Percentiles rank a stretch among this genome's conserved stretches.
Evolutionary conservation across 2,113 vertebrate genomes (phyloP).

Genomic region (Cyrtonyx montezumae): DNA sequence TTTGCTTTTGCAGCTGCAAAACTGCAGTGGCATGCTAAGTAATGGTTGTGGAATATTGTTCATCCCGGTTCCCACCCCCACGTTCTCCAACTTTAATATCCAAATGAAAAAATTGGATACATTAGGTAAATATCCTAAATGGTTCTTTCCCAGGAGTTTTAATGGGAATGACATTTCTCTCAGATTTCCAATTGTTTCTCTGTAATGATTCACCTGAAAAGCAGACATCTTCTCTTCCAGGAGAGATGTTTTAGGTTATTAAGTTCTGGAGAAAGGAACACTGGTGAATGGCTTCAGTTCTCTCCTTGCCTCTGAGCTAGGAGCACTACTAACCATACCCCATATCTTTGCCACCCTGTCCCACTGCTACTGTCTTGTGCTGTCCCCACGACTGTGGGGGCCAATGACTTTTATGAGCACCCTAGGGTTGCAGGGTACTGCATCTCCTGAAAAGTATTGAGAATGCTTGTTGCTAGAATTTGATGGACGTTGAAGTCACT

Average conservation of each 20-base stretch:
- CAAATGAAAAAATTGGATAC: not conserved
- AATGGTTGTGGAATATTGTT: fast-evolving
- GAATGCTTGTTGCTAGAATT: not conserved
- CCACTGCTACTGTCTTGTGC: not conserved
- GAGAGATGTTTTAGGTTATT: not conserved
- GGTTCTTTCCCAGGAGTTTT: not conserved
- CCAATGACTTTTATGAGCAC: not conserved
- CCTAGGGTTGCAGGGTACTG: not conserved
- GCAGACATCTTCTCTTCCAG: not conserved
- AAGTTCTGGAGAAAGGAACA: not conserved
- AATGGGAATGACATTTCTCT: not conserved
- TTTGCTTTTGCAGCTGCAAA: not conserved
- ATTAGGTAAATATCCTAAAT: not conserved
- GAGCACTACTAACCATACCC: not conserved
- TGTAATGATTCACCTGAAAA: not conserved
- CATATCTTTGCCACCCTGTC: not conserved
- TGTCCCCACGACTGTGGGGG: not conserved
- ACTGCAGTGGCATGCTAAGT: not conserved
- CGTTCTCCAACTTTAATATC: not conserved
- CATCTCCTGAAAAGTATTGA: not conserved
- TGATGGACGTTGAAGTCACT: not conserved
- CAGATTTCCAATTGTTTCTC: not conserved
- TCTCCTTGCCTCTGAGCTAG: not conserved
- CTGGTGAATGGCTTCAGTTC: not conserved
- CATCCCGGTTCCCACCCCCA: fast-evolving